Evolutionary conservation across 2,888 invertebrate species (phyloP).

Genomic region (Molorchus minor): DNA sequence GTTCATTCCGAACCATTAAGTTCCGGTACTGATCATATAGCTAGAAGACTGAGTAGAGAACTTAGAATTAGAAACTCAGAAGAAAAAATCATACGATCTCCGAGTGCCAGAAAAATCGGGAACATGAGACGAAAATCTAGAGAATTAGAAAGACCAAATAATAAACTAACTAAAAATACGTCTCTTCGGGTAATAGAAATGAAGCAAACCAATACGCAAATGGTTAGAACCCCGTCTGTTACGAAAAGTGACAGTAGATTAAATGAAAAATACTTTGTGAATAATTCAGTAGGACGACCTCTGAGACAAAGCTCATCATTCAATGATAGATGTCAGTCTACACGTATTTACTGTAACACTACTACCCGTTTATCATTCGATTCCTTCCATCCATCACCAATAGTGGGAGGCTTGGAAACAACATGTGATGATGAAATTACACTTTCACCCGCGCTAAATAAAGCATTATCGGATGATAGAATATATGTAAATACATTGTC

Average conservation of each 20-base stretch:
- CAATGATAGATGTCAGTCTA: slow-evolving; percentile 1
- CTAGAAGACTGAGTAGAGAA: slow-evolving; percentile 75
- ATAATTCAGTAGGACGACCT: slow-evolving; percentile 52
- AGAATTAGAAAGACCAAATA: slow-evolving; percentile 63
- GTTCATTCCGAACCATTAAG: slow-evolving; percentile 74
- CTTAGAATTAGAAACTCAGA: slow-evolving; percentile 77
- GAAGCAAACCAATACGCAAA: not conserved
- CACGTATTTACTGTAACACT: not conserved
- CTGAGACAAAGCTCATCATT: not conserved
- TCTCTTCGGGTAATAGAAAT: slow-evolving; percentile 69
- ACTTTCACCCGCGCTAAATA: not conserved
- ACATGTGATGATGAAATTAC: not conserved
- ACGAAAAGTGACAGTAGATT: slow-evolving; percentile 67
- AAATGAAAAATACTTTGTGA: slow-evolving; percentile 57
- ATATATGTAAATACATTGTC: not conserved
- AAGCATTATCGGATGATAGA: not conserved
- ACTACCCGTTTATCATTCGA: not conserved
- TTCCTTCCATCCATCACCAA: not conserved
- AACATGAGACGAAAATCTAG: slow-evolving; percentile 76
- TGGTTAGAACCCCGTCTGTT: slow-evolving; percentile 31
- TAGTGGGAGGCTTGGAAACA: not conserved
- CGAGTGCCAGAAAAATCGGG: slow-evolving; percentile 84
- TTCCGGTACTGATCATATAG: slow-evolving; percentile 75
- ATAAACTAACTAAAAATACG: slow-evolving; percentile 68
- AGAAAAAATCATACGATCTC: slow-evolving; percentile 75